Base-by-base conservation (phyloP, 1,140 invertebrate species). In the Meloidogyne chitwoodi region DNA sequence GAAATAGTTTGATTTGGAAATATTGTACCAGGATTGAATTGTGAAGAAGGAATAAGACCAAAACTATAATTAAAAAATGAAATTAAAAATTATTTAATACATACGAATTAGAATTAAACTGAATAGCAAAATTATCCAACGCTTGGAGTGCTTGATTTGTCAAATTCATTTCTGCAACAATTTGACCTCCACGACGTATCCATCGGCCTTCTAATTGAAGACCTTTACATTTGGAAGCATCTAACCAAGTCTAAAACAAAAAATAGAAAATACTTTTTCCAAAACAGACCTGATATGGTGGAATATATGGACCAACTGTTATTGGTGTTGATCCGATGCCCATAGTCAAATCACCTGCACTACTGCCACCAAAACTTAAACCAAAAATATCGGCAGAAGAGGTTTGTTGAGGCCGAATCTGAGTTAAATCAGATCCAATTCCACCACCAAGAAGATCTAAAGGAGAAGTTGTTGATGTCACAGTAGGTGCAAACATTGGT, bases 101-200 rank as follows among this genome's bases (percentile, higher is more conserved):
- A 38, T 84, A 91, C 90, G 90, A 92, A 88, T 99, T 99, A 89
- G 98, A 98, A 88, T 99, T 99, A 79, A 99, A 92, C 87, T 99
- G 96, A 88, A 99, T 93, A 34, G 96, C 96, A 90, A 99, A 98
- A 11, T 91, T 92, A 80, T 90, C 91, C 93, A 99, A 96, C 19
- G 94, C 92, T 85, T 98, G 95, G 94, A 99, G 96, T 2, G 96
- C 95, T 89, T 95, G 95, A 88, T 99, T 99, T 56, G 92, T 93
- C 83, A 98, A 92, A 0, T 93, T 95, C 91, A 99, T 92, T 84
- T 99, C 96, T 94, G 99, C 98, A 74, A 91, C 91, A 48, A 97
- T 92, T 88, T 93, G 92, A 6, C 93, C 93, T 85, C 91, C 92
- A 83, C 93, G 91, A 68, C 96, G 90, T 0, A 92, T 91, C 88